Base-by-base conservation (phyloP, 2,888 invertebrate species). In the Alviniconcha strummeri region DNA sequence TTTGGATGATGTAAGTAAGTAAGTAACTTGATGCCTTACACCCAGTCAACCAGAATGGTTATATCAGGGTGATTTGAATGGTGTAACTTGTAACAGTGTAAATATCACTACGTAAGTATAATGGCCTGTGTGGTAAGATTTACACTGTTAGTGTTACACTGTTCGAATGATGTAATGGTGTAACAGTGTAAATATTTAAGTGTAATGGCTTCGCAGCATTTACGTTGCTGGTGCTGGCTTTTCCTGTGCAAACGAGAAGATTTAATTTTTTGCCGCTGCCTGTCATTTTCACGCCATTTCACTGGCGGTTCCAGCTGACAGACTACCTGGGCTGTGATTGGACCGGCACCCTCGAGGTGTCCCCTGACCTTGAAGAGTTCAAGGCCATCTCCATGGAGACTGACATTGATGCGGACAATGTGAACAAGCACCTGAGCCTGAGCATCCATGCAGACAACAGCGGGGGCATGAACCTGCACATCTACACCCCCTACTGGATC, bases 271-370 rank as follows among this genome's bases (percentile, higher is more conserved):
- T 64, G 11, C 15, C 64, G 1, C 15, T 64, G 64, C 56, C 57
- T 77, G 1, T n/a, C 77, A 5, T 77, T 77, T 60, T 86, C 84
- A 85, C 84, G 67, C 52, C 36, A 36, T 36, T 36, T 36, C 36
- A 36, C 3, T 36, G 36, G 36, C 36, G 1, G 9, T 90, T 89
- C 54, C 87, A 95, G 95, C 94, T 95, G 17, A 94, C 94, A 83
- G 95, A 95, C 84, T 96, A 97, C 91, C 94, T 96, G 89, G 96
- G 96, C 0, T 93, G 95, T 80, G 95, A 95, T 19, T 97, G 97
- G 97, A 95, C 94, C 5, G 97, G 97, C 0, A 95, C 94, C 79
- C 95, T 97, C 83, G 96, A 96, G 75, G 91, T 97, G 81, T 95
- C 96, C 0, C 95, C 94, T 89, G 96, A 93, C 87, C 94, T 96